Base-by-base conservation (phyloP, 1,140 invertebrate genomes). In the Brachionus calyciflorus region DNA sequence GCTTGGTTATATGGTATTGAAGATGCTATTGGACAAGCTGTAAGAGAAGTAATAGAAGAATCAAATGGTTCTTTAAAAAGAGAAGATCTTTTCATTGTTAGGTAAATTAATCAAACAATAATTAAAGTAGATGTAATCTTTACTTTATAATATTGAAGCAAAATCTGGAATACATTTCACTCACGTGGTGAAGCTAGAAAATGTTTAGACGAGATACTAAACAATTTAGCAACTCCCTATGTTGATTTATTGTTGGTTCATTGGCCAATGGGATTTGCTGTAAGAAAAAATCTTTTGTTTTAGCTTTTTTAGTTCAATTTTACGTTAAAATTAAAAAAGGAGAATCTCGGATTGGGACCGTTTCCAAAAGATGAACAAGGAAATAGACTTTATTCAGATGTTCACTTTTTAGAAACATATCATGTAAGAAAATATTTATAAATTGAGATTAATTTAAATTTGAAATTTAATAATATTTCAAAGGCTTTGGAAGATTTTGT, bases 311-410 rank as follows among this genome's bases (percentile, higher is more conserved):
- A 33, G 6, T 33, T 17, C 33, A 7, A 60, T 33, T 33, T 33
- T 60, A 33, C 30, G 37, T 46, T 41, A 7, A n/a, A n/a, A n/a
- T n/a, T n/a, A n/a, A n/a, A n/a, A n/a, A 24, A 65, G 60, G 60
- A 65, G 26, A 65, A 65, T 44, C 33, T 28, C 44, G 60, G 60
- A 0, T 9, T 26, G 40, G 60, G 60, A 44, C 60, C 60, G 10
- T 17, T 86, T 85, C 85, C 77, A 84, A 77, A 79, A 79, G 53
- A 79, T 86, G 65, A 85, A 85, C 73, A 53, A 78, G 4, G 78
- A 44, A 76, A 76, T 83, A 26, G 82, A 82, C 77, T 85, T 57
- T 76, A 41, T 48, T 55, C 49, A 19, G 51, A 76, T 19, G 21
- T 76, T 44, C 40, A 76, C 19, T 76, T 40, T 57, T 28, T 57